Evolutionary conservation across 2,797 vertebrate genomes (phyloP).

Genomic region (Columba guinea): DNA sequence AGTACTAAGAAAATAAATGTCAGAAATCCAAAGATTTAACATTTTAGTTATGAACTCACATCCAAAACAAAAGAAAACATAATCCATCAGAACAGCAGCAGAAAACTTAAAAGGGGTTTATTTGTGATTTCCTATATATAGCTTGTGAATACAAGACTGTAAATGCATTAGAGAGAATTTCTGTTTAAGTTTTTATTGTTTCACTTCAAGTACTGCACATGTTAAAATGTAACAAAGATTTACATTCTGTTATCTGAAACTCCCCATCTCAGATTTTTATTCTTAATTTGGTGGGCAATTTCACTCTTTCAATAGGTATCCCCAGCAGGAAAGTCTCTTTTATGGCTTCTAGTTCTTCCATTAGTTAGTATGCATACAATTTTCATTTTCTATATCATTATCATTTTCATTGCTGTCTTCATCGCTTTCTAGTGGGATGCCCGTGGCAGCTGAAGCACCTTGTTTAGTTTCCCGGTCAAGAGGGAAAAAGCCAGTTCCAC

Average conservation of each 20-base stretch:
- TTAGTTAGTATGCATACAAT: slow-evolving; percentile 96
- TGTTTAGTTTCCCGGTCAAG: slow-evolving; percentile 89
- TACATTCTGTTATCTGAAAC: slow-evolving; percentile 83
- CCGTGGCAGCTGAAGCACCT: slow-evolving; percentile 82
- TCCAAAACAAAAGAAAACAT: slow-evolving; percentile 79
- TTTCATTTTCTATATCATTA: slow-evolving; percentile 86
- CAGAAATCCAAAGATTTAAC: slow-evolving; percentile 79
- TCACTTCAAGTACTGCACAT: slow-evolving; percentile 84
- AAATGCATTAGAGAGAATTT: slow-evolving; percentile 83
- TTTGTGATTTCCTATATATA: slow-evolving; percentile 83
- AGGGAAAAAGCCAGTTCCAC: slow-evolving; percentile 94
- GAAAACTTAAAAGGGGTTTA: slow-evolving; percentile 82
- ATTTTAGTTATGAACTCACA: slow-evolving; percentile 77
- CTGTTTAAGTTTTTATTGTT: slow-evolving; percentile 82
- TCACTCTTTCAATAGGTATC: slow-evolving; percentile 69
- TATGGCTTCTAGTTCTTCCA: slow-evolving; percentile 88
- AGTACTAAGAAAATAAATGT: slow-evolving; percentile 75
- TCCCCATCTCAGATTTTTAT: slow-evolving; percentile 79
- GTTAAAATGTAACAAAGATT: slow-evolving; percentile 82
- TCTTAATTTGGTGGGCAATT: slow-evolving; percentile 79
- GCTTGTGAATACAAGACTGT: slow-evolving; percentile 83
- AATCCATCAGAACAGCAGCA: slow-evolving; percentile 81
- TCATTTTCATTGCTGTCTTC: slow-evolving; percentile 92
- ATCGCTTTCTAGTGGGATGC: slow-evolving; percentile 84
- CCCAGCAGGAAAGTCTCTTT: slow-evolving; percentile 78